These are phyloP conservation scores for Muscidifurax raptorellus DNA, from an alignment of 1,140 invertebrate species.

Conservation along the genomic window DNA sequence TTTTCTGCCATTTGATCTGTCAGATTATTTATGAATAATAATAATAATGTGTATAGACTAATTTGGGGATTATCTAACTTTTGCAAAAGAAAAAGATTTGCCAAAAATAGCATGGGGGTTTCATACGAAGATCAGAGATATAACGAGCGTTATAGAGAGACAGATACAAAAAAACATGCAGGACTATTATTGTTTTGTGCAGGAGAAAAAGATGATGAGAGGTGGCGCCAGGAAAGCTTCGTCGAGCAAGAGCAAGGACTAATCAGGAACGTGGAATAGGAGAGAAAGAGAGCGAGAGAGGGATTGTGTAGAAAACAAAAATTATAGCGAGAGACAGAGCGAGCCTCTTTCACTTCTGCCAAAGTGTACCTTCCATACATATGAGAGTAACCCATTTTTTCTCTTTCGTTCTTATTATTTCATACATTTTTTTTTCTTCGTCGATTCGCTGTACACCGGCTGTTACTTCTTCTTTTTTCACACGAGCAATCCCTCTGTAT, in stretches of 20 bases:
- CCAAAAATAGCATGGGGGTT: constrained; percentile 13
- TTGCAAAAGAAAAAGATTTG: constrained; percentile 8
- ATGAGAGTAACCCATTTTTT: constrained; percentile 8
- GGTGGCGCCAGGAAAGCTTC: constrained; percentile 59
- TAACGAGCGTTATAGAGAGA: constrained; percentile 18
- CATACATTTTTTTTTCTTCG: constrained; percentile 8
- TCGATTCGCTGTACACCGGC: background rate
- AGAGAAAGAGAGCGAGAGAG: constrained; percentile 24
- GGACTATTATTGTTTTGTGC: constrained; percentile 64
- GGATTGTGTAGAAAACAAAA: constrained; percentile 19
- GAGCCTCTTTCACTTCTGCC: constrained; percentile 32
- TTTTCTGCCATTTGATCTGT: constrained; percentile 36
- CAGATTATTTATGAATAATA: background rate
- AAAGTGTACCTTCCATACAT: constrained; percentile 36
- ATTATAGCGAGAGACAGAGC: constrained; percentile 10
- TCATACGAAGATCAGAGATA: background rate
- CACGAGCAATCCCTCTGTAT: background rate
- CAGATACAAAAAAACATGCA: constrained; percentile 38
- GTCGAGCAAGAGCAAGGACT: constrained; percentile 63
- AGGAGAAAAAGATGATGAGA: constrained; percentile 64
- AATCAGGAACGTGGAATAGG: constrained; percentile 40
- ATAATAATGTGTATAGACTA: constrained; percentile 14
- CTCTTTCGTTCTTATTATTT: background rate
- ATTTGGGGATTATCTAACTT: constrained; percentile 20
- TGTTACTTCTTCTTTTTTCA: background rate